These are phyloP conservation scores for Ruditapes philippinarum DNA, from an alignment of 1,140 invertebrate species.

Conservation along the genomic window DNA sequence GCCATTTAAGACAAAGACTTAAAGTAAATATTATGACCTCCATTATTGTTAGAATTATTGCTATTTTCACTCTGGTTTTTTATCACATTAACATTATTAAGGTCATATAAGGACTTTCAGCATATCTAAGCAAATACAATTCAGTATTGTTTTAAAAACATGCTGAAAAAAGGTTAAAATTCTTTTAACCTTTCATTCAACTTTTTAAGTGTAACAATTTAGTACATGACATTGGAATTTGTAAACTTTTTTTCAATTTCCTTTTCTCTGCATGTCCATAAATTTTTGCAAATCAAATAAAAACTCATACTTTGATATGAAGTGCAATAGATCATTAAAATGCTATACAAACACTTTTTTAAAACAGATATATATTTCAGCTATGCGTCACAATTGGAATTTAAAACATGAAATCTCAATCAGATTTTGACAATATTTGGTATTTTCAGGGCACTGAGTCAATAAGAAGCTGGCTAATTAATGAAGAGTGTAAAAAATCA, in stretches of 20 bases:
- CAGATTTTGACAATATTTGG: neutral
- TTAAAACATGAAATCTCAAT: conserved; percentile 5
- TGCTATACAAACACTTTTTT: neutral
- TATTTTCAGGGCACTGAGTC: neutral
- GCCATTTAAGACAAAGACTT: too few relatives aligned
- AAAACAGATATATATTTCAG: neutral
- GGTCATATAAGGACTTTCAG: too few relatives aligned
- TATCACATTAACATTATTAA: too few relatives aligned
- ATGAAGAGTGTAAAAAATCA: neutral
- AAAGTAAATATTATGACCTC: too few relatives aligned
- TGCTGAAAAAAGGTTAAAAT: too few relatives aligned
- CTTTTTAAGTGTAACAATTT: neutral
- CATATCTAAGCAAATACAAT: too few relatives aligned
- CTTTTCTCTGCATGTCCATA: neutral
- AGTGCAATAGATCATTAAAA: neutral
- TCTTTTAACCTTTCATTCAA: too few relatives aligned
- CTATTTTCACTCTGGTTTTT: too few relatives aligned
- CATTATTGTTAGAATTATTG: too few relatives aligned
- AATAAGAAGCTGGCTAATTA: conserved; percentile 10
- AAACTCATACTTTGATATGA: neutral
- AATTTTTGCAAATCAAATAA: conserved; percentile 6
- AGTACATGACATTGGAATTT: neutral
- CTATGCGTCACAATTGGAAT: neutral
- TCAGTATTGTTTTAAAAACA: too few relatives aligned
- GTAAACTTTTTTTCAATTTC: neutral